phyloP scores from a whole-genome alignment of 2,113 vertebrate genomes.

The Trachemys scripta region DNA sequence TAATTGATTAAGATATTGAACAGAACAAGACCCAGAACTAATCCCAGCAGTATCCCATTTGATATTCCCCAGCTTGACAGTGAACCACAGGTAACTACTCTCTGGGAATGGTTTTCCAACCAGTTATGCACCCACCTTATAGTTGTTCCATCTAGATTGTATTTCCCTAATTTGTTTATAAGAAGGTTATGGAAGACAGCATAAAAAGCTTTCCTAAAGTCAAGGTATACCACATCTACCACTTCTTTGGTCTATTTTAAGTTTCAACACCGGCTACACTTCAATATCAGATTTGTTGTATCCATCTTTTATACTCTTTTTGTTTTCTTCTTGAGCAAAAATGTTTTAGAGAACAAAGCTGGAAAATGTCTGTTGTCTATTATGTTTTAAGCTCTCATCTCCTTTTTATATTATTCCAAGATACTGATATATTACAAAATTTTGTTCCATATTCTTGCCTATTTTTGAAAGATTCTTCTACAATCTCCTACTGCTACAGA shows the following conservation, averaged over 20 bases:
- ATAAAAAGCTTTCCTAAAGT: no score
- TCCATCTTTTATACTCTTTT: not conserved
- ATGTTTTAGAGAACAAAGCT: not conserved
- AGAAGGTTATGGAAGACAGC: no score
- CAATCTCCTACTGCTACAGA: not conserved
- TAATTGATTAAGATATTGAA: no score
- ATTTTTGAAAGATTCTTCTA: not conserved
- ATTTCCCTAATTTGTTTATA: no score
- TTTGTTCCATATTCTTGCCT: not conserved
- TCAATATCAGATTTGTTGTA: not conserved
- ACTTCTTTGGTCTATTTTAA: not conserved
- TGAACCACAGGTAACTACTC: no score
- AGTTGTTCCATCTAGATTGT: no score
- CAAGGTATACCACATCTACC: no score
- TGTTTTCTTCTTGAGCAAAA: not conserved
- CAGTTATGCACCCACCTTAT: no score
- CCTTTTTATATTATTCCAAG: not conserved
- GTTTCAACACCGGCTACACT: not conserved
- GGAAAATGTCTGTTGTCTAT: not conserved
- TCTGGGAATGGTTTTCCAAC: no score
- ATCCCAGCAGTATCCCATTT: no score
- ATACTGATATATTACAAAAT: accelerated
- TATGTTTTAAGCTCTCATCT: not conserved
- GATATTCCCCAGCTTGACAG: no score
- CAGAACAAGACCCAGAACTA: no score